phyloP scores from a whole-genome alignment of 2,113 vertebrate species.

The chimpanzee (Pan troglodytes) region NHGRI_mPanTro3-v2.1_pri NC_072409.2:32311501-32312000 shows the following conservation, averaged over 20 bases:
- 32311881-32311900: not conserved
- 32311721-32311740: slow-evolving; percentile 3
- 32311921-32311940: not conserved
- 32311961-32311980: slow-evolving; percentile 34
- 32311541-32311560: not conserved
- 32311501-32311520: not conserved
- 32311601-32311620: not conserved
- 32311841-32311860: not conserved
- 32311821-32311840: not conserved
- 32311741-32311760: not conserved
- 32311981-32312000: not conserved
- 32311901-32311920: not conserved
- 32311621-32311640: not conserved
- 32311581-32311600: not conserved
- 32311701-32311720: not conserved
- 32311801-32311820: not conserved
- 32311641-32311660: not conserved
- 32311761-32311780: slow-evolving; percentile 36
- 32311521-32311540: not conserved
- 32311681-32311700: not conserved
- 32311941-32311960: not conserved
- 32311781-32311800: not conserved
- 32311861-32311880: not conserved
- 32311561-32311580: not conserved
- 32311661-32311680: not conserved